Evolutionary conservation across 2,113 vertebrate species (phyloP).

Genomic region (Rhizomys pruinosus): DNA sequence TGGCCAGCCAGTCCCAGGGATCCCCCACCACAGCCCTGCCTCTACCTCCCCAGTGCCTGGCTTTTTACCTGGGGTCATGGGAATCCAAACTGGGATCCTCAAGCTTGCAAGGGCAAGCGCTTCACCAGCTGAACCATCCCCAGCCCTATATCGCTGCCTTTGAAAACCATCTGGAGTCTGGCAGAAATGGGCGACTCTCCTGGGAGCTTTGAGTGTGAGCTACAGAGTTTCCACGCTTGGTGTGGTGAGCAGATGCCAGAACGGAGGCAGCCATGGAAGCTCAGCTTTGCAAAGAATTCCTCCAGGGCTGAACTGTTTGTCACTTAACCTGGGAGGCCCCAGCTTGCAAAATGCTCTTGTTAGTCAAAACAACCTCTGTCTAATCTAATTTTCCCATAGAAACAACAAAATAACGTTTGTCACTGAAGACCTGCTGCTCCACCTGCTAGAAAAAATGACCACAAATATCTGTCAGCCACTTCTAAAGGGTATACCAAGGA

Average conservation of each 20-base stretch:
- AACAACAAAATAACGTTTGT: not conserved
- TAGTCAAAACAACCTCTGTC: conserved; percentile 57
- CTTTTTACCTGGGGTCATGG: too few species aligned
- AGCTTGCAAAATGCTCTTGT: conserved; percentile 55
- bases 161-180: not conserved
- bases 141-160: not conserved
- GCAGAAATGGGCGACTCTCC: accelerated
- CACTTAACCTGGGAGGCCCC: not conserved
- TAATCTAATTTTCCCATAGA: conserved; percentile 55
- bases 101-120: too few species aligned
- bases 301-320: not conserved
- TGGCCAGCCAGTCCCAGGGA: too few species aligned
- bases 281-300: not conserved
- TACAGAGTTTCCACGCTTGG: not conserved
- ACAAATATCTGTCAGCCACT: conserved; percentile 54
- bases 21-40: too few species aligned
- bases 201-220: not conserved
- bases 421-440: not conserved
- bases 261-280: too few species aligned
- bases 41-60: too few species aligned
- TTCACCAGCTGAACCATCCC: too few species aligned
- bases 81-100: too few species aligned
- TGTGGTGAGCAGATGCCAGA: not conserved
- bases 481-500: conserved; percentile 19
- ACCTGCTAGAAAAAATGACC: conserved; percentile 51